Base-by-base conservation (phyloP, 1,140 invertebrate genomes). In the Mactra quadrangularis region DNA sequence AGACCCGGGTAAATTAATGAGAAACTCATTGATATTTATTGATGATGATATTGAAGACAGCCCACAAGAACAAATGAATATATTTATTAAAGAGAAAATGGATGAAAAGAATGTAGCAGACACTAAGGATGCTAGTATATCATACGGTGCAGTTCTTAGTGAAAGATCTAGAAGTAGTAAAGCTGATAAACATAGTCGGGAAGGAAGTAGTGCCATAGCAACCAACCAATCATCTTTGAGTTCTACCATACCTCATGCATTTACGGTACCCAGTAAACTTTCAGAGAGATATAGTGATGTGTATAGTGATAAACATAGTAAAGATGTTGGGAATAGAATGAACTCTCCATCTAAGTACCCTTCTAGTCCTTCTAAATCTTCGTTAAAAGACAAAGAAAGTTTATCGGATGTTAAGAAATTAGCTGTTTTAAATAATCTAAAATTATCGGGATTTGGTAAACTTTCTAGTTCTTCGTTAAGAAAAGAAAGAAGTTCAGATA, bases 291-390 rank as follows among this genome's bases (percentile, higher is more conserved):
- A 57, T 15, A 41, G 19, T 25, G 76, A 79, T 22, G 53, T 27
- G 50, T 13, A 38, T 68, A 79, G 76, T 60, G 79, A 82, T 60
- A 90, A 89, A 83, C 78, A 89, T 52, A 87, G 84, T 29, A 91
- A 91, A 85, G 89, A 90, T 60, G 86, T 89, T 45, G 89, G 87
- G 33, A 91, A 91, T 83, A 59, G 88, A 47, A 89, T 91, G 19
- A 89, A 85, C 9, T 85, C 85, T n/a, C 86, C 89, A 41, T 86
- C 85, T 27, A 87, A 87, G 41, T 72, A 79, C 57, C 72, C 77
- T 9, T 84, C 87, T 71, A 89, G 87, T 83, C 85, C 88, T 29
- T 88, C 88, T 9, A 89, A 89, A 78, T 75, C 86, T 59, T 84
- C 88, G 53, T 87, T 89, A 66, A 91, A 90, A 82, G 84, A 82